Evolutionary conservation across 2,797 vertebrate species (phyloP).

Genomic region (Lacerta bilineata): DNA sequence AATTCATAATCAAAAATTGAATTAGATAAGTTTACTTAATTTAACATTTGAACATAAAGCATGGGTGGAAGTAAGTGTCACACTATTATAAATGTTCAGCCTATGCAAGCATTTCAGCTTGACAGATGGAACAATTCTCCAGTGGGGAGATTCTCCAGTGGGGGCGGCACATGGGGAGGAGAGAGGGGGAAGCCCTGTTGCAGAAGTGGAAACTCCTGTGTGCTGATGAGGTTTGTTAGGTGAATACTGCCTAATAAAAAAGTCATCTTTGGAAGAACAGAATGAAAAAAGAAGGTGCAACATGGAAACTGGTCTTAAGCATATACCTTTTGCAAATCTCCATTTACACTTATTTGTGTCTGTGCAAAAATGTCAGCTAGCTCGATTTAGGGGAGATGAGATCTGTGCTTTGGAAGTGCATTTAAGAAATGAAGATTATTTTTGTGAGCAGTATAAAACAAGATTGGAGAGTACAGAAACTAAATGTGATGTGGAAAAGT

Average conservation of each 20-base stretch:
- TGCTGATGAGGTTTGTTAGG: too few species aligned
- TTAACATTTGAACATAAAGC: too few species aligned
- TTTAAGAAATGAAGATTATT: neutral
- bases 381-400: too few species aligned
- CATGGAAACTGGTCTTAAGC: neutral
- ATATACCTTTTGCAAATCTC: neutral
- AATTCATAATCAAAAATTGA: neutral
- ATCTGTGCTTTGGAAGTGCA: neutral
- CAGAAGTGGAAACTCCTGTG: too few species aligned
- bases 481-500: neutral
- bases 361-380: conserved; percentile 5
- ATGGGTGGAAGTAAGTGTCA: too few species aligned
- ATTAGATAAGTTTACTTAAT: too few species aligned
- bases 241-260: neutral
- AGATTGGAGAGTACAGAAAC: neutral
- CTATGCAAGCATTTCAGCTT: too few species aligned
- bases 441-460: neutral
- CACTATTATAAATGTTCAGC: too few species aligned
- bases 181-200: too few species aligned
- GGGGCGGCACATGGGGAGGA: too few species aligned
- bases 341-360: neutral
- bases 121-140: too few species aligned
- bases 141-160: too few species aligned
- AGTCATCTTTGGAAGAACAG: neutral
- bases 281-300: neutral